Evolutionary conservation across 2,797 vertebrate genomes (phyloP), one percentile per base, ranked within the genome.

Genomic region (Percopsis omiscomaycus): DNA sequence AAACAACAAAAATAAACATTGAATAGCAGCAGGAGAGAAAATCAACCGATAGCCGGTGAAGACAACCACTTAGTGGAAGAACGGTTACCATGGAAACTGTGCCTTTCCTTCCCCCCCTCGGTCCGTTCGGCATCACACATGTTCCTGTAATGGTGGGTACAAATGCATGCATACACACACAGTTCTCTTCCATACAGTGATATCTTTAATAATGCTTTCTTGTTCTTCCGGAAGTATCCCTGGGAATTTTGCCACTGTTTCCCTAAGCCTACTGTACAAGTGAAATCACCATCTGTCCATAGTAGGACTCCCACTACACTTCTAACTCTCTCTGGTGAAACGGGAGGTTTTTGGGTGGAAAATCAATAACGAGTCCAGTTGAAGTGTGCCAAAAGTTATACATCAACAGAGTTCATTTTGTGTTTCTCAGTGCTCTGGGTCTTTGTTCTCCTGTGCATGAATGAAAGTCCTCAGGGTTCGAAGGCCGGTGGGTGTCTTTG

Each of bases 41-140:
- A 78, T 73, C 54, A 73, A 59, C 51, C 12, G 61, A 71, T 64
- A 63, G 68, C 16, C 5, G 70, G 73, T 12, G 22, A 81, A 82
- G 82, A 79, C 73, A 77, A 77, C 67, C 71, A 75, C 73, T 86
- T 84, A 59, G 64, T 62, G 74, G 78, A 73, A 86, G 83, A 85
- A 76, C 3, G 70, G 89, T 91, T 86, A 83, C 87, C 85, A 90
- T 90, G 84, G 87, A 89, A 89, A 91, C 89, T 81, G 80, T 81
- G 79, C 79, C 68, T 76, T 68, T 74, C 75, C 72, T 73, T 71
- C 61, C 74, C 70, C 69, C 65, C 67, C 58, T 48, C 59, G 58
- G 62, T 71, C 78, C 74, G 68, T 84, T 84, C 78, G 37, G 69
- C 84, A 71, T 75, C 45, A 12, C 73, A 80, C 74, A 65, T 81